These are phyloP conservation scores for Vesta saturnalis DNA, from an alignment of 2,888 invertebrate species.

Conservation along the genomic window DNA sequence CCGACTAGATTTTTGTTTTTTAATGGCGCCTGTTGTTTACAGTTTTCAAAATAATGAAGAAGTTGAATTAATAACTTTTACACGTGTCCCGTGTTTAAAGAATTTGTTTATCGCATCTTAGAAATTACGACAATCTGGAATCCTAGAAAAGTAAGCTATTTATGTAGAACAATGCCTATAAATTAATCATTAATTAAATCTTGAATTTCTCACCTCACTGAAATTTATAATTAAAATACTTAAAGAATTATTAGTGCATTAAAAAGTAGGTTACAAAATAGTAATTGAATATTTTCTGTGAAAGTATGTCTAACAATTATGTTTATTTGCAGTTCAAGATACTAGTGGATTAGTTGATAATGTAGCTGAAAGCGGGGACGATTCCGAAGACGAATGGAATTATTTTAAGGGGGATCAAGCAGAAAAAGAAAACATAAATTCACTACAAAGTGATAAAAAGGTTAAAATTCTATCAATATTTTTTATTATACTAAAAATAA, in stretches of 20 bases:
- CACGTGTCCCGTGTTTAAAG: too few species aligned
- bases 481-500: too few species aligned
- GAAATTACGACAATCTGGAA: too few species aligned
- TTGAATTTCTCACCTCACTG: background rate
- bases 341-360: slow-evolving; percentile 71
- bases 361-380: slow-evolving; percentile 80
- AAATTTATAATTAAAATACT: slow-evolving; percentile 2
- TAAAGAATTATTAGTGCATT: slow-evolving; percentile 3
- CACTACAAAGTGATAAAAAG: slow-evolving; percentile 61
- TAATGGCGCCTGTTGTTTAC: background rate
- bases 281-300: background rate
- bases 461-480: slow-evolving; percentile 38
- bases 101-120: too few species aligned
- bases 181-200: too few species aligned
- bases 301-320: background rate
- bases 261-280: background rate
- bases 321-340: slow-evolving; percentile 59
- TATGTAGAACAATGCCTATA: too few species aligned
- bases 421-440: slow-evolving; percentile 67
- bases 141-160: too few species aligned
- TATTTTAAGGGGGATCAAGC: slow-evolving; percentile 77
- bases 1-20: slow-evolving; percentile 1
- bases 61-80: too few species aligned
- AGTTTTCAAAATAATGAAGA: too few species aligned
- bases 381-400: slow-evolving; percentile 91